These are phyloP conservation scores for Epirrhoe alternata DNA, from an alignment of 2,888 invertebrate genomes.

Conservation along the genomic window DNA sequence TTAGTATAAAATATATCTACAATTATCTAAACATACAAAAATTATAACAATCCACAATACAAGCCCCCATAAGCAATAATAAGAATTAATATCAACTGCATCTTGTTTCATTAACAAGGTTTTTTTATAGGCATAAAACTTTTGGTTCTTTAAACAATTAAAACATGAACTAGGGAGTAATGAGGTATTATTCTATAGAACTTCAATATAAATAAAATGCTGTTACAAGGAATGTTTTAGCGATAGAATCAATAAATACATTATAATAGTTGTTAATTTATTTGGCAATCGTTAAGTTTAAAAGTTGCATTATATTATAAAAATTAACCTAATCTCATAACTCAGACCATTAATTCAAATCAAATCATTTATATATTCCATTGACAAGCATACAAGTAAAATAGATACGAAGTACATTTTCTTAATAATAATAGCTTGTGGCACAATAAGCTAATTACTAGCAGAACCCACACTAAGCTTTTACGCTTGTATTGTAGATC, in stretches of 20 bases:
- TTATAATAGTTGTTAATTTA: background rate
- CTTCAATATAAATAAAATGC: conserved; percentile 7
- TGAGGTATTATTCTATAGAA: background rate
- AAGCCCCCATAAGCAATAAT: background rate
- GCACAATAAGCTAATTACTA: no score
- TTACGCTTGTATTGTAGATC: no score
- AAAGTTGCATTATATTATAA: background rate
- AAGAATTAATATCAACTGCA: background rate
- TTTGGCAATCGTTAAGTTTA: background rate
- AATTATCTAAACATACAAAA: conserved; percentile 9
- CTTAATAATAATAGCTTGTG: no score
- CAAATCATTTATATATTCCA: no score
- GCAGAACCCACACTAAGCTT: no score
- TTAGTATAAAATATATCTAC: background rate
- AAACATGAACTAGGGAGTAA: background rate
- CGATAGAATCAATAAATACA: background rate
- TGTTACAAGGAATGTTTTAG: conserved; percentile 17
- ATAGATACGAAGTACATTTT: no score
- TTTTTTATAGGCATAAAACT: background rate
- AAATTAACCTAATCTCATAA: background rate
- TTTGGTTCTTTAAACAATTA: background rate
- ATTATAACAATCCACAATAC: conserved; percentile 5
- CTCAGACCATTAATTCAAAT: background rate
- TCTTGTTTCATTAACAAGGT: background rate
- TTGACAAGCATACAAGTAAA: no score